Base-by-base conservation (phyloP, 2,888 invertebrate genomes). In the Cremastinae sp. region DNA sequence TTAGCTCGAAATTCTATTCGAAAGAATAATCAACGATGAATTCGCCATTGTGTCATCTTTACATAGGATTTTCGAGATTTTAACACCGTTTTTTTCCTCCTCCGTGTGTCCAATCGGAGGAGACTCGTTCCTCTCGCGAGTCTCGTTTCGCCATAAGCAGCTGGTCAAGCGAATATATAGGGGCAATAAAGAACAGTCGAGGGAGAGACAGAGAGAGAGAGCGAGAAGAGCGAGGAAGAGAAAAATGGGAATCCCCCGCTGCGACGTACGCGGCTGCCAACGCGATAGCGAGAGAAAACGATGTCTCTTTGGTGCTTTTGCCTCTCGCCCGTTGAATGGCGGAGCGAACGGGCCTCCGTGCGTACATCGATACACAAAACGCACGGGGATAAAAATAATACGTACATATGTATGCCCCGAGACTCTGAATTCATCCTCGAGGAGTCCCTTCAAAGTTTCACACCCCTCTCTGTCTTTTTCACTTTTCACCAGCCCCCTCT, bases 131-230 rank as follows among this genome's bases (percentile, higher is more conserved):
- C 39, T 45, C 45, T 53, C 41, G 64, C 41, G 43, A 45, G 41
- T 16, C 39, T 62, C 62, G 37, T n/a, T 39, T 39, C 14, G 35
- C 49, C 18, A 20, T 10, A 22, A 51, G 64, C 64, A 64, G 64
- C 65, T 86, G 84, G 86, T 86, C 85, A 85, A 86, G 85, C 85
- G 82, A 22, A 65, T 65, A 41, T 79, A 80, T 49, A 61, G 69
- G 16, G 35, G 69, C 41, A 61, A 55, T 47, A 66, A 41, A 41
- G 64, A 66, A 14, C 16, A 2, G 16, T 45, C 22, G 77, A 75
- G 18, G 18, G 49, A 39, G 76, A 55, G 79, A 75, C 22, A 20
- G 75, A 71, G n/a, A 0, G 75, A 75, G 16, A 53, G 18, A 16
- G n/a, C n/a, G n/a, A n/a, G n/a, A n/a, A n/a, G 79, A 75, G 43